Conservation (phyloP, 2,888 invertebrate species). For the Agrochola lychnidis region DNA sequence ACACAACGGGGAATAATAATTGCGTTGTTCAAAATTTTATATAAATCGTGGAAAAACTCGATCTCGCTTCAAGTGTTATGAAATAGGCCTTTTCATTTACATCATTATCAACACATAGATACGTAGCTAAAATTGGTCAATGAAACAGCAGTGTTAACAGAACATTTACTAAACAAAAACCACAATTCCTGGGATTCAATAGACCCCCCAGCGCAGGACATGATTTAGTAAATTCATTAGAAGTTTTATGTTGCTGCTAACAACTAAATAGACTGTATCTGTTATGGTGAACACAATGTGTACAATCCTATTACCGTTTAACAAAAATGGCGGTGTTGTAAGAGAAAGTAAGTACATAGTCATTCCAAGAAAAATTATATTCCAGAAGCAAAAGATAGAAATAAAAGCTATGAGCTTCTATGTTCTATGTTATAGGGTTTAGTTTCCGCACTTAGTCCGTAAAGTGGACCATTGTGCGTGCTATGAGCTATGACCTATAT, state of each 20-base stretch:
- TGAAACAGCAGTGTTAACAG: constrained; percentile 2
- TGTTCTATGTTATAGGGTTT: too few species aligned
- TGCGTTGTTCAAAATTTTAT: constrained; percentile 15
- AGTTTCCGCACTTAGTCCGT: too few species aligned
- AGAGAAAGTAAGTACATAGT: neutral
- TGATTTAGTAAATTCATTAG: constrained; percentile 7
- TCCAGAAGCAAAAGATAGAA: neutral
- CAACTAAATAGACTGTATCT: neutral
- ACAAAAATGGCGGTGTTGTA: neutral
- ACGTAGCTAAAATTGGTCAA: neutral
- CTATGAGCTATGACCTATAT: too few species aligned
- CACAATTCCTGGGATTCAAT: neutral
- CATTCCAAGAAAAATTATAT: neutral
- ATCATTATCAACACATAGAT: neutral
- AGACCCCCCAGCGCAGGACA: neutral
- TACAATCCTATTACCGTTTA: neutral
- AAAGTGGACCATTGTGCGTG: too few species aligned
- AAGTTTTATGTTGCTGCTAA: neutral
- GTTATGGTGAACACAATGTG: neutral
- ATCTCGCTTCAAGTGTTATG: constrained; percentile 6
- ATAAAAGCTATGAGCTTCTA: too few species aligned
- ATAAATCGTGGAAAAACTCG: constrained; percentile 5
- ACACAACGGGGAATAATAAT: constrained; percentile 16
- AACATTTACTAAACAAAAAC: constrained; percentile 7
- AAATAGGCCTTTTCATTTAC: constrained; percentile 13